Evolutionary conservation across 2,888 invertebrate genomes (phyloP), one percentile per base, ranked within the genome.

Genomic region (Lepidocyrtoides sp.): DNA sequence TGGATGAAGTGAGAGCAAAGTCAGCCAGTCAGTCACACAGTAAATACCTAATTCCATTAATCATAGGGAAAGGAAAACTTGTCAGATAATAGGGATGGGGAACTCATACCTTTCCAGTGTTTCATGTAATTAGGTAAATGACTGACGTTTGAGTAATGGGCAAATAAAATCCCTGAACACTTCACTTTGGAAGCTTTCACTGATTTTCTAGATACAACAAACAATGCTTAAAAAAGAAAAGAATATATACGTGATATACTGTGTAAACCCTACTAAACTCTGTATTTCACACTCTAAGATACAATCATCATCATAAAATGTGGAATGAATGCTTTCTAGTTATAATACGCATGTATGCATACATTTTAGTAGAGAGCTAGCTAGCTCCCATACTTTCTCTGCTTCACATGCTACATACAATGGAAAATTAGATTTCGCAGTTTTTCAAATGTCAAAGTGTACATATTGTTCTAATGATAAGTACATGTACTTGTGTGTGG

Each of bases 81-180:
- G 83, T 83, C 89, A 89, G 75, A 72, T 72, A 79, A 77, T 60
- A n/a, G n/a, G n/a, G n/a, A n/a, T n/a, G 23, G 41, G 60, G 36
- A 86, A 48, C 88, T 81, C 81, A 82, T 82, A 89, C 88, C 57
- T 89, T 89, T 72, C 32, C 54, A 51, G 57, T 57, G 57, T 57
- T 82, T 72, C 66, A 72, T 81, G 88, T 89, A 89, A 89, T 89
- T 89, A 89, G 82, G 88, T 89, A 82, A 89, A 89, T 89, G 89
- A 89, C 75, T 89, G 89, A 89, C 89, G 89, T 83, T 89, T 89
- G 89, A 89, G 83, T 89, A 83, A 89, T 89, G 89, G 83, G 82
- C 82, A 89, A 89, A 89, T 89, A 89, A 89, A 89, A 69, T 87
- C 87, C 87, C 79, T 87, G 77, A 87, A 89, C 41, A 81, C 87